These are phyloP conservation scores for Saccostrea glomerata DNA, from an alignment of 1,140 invertebrate genomes.

Conservation along the genomic window DNA sequence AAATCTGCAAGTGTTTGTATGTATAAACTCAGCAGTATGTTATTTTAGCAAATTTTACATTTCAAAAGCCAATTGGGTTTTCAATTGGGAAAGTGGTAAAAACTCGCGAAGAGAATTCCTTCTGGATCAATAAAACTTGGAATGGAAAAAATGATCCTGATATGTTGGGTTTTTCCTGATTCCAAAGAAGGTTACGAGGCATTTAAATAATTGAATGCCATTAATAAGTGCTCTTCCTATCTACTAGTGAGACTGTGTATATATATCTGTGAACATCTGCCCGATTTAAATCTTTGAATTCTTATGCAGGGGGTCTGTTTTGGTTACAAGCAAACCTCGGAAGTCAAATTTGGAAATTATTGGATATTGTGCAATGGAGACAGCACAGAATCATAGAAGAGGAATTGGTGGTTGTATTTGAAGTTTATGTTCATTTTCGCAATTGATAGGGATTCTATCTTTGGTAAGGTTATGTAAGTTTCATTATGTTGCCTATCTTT, in stretches of 20 bases:
- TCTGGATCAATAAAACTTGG: constrained; percentile 8
- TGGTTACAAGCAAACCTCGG: constrained; percentile 14
- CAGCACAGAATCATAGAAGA: not conserved
- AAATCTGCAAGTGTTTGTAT: not conserved
- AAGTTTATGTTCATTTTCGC: not conserved
- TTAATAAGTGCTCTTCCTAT: not conserved
- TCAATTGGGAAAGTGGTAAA: not conserved
- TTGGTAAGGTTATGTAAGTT: not conserved
- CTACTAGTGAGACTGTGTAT: not conserved
- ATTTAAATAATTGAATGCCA: constrained; percentile 6
- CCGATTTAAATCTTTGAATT: not conserved
- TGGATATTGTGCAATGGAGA: constrained; percentile 7
- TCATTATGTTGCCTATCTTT: too few relatives aligned
- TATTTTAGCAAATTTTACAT: not conserved
- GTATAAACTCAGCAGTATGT: not conserved
- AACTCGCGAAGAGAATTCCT: not conserved
- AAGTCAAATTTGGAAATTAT: not conserved
- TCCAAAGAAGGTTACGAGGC: not conserved
- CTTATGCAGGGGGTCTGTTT: constrained; percentile 10
- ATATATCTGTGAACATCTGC: not conserved
- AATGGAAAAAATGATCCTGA: constrained; percentile 12
- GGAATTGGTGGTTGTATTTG: not conserved
- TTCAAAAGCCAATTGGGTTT: not conserved
- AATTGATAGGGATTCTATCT: not conserved
- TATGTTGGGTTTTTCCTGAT: not conserved